Conservation (phyloP, 2,888 invertebrate species). For the Dynastes maya region DNA sequence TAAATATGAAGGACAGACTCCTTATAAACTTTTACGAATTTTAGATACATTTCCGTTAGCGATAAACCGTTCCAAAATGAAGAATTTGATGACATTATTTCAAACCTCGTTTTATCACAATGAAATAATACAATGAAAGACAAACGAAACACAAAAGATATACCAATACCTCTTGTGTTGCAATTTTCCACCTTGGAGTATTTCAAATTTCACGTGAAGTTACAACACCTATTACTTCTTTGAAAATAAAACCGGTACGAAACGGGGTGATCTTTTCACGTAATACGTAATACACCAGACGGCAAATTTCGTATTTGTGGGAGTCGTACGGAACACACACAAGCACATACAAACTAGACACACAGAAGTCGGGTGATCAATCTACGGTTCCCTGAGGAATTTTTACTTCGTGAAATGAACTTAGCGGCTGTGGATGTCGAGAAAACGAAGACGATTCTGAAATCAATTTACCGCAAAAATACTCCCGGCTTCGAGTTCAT, state of each 20-base stretch:
- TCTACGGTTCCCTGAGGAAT: slow-evolving; percentile 38
- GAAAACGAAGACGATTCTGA: slow-evolving; percentile 45
- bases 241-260: neutral
- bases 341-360: slow-evolving; percentile 22
- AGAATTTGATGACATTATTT: too few species aligned
- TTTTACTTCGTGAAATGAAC: slow-evolving; percentile 42
- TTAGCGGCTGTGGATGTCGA: slow-evolving; percentile 21
- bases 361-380: slow-evolving; percentile 30
- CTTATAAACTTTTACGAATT: too few species aligned
- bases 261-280: neutral
- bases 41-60: too few species aligned
- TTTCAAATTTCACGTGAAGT: too few species aligned
- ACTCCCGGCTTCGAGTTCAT: neutral
- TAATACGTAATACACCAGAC: neutral
- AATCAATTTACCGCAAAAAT: slow-evolving; percentile 43
- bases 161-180: too few species aligned
- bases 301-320: slow-evolving; percentile 35
- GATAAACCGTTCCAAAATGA: too few species aligned
- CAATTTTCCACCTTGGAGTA: too few species aligned
- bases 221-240: neutral
- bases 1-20: too few species aligned
- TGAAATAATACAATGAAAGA: too few species aligned
- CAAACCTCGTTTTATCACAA: too few species aligned
- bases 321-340: neutral
- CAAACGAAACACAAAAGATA: too few species aligned